Evolutionary conservation across 1,140 invertebrate species (phyloP).

Genomic region (Neuroterus valhalla): DNA sequence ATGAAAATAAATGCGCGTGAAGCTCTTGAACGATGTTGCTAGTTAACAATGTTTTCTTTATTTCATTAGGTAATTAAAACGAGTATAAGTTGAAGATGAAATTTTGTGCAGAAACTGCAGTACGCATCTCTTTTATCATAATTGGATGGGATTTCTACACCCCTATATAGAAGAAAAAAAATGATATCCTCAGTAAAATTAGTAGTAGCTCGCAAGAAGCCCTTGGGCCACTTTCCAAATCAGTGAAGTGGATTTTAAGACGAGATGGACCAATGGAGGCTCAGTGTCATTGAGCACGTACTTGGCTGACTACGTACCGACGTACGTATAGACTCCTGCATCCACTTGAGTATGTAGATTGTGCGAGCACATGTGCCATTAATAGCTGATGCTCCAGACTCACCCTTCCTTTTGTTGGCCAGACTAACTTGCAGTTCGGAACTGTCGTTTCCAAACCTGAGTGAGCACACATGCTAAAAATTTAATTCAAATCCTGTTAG

Average conservation of each 20-base stretch:
- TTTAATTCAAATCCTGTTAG: constrained; percentile 55
- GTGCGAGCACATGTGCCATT: constrained; percentile 58
- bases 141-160: not conserved
- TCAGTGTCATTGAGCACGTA: constrained; percentile 17
- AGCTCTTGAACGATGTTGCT: no score
- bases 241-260: constrained; percentile 26
- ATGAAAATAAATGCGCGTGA: no score
- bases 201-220: constrained; percentile 11
- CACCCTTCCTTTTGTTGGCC: constrained; percentile 43
- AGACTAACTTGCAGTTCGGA: constrained; percentile 56
- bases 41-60: no score
- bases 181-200: not conserved
- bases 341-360: constrained; percentile 60
- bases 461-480: constrained; percentile 56
- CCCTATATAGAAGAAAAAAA: not conserved
- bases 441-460: constrained; percentile 51
- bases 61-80: no score
- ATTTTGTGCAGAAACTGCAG: not conserved
- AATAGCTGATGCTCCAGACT: constrained; percentile 55
- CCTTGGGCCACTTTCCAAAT: constrained; percentile 15
- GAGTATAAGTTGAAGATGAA: no score
- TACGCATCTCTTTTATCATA: not conserved
- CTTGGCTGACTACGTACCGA: constrained; percentile 26
- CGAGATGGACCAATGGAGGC: constrained; percentile 14
- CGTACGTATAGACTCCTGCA: constrained; percentile 34